These are phyloP conservation scores for Cydia fagiglandana DNA, from an alignment of 1,140 invertebrate genomes.

Conservation along the genomic window DNA sequence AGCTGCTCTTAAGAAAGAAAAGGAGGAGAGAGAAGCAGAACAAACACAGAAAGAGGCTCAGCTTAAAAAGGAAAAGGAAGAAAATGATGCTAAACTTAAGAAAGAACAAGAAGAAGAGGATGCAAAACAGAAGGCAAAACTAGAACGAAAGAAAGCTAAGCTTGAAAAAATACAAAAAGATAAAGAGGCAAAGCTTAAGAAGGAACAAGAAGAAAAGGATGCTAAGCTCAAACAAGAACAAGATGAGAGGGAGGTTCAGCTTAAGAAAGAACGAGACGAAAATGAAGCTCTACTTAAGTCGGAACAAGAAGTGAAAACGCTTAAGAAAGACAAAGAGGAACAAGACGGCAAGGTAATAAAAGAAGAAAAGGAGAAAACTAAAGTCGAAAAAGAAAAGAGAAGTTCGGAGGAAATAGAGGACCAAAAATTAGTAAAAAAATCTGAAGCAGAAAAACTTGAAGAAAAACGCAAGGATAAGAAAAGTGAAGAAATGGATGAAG, in stretches of 20 bases:
- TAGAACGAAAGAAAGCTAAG: slow-evolving; percentile 42
- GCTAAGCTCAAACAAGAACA: slow-evolving; percentile 39
- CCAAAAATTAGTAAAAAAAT: slow-evolving; percentile 52
- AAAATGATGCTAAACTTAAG: slow-evolving; percentile 37
- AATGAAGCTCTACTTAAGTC: slow-evolving; percentile 36
- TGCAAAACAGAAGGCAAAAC: slow-evolving; percentile 43
- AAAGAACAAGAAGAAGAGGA: slow-evolving; percentile 43
- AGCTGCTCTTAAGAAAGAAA: slow-evolving; percentile 38
- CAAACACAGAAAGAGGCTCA: slow-evolving; percentile 39
- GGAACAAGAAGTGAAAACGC: slow-evolving; percentile 43
- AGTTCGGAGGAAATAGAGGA: slow-evolving; percentile 42
- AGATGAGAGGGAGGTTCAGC: slow-evolving; percentile 40
- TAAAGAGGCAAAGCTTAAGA: slow-evolving; percentile 41
- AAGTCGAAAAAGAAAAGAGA: slow-evolving; percentile 36
- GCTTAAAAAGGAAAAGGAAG: slow-evolving; percentile 37
- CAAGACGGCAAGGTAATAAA: slow-evolving; percentile 28
- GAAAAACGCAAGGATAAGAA: slow-evolving; percentile 48
- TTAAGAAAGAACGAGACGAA: slow-evolving; percentile 43
- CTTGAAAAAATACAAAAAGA: slow-evolving; percentile 44
- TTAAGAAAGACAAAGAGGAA: slow-evolving; percentile 40
- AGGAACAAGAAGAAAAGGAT: slow-evolving; percentile 37
- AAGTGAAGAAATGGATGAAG: slow-evolving; percentile 36
- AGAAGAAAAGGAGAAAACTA: slow-evolving; percentile 27
- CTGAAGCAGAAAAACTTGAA: slow-evolving; percentile 36
- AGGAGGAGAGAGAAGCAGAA: slow-evolving; percentile 35